Base-by-base conservation (phyloP, 1,140 invertebrate genomes). In the Drosophila paulistorum region DNA sequence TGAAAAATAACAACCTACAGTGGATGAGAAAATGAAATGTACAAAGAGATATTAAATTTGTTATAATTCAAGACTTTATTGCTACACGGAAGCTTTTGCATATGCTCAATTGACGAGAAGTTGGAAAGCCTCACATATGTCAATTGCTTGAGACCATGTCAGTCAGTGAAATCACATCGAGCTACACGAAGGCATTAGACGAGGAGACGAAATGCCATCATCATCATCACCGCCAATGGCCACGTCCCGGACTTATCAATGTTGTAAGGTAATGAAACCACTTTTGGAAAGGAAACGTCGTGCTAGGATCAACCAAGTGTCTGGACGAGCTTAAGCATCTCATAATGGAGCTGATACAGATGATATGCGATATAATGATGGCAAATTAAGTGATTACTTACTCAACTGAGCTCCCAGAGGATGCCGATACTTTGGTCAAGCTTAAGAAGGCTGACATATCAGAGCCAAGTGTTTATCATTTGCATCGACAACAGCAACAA, bases 401-500 rank as follows among this genome's bases (percentile, higher is more conserved):
- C 30, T 30, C 30, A 30, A 30, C 30, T 30, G 30, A 1, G 14
- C 17, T 11, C 4, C 58, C 59, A 2, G n/a, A 91, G 76, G 95
- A 96, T 87, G 94, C 94, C 41, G 95, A 96, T 90, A 95, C 96
- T 82, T 93, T 96, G 70, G 95, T 95, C 82, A 97, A 97, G 92
- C 91, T 97, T 83, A 97, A 98, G 92, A 98, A 97, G 92, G 97
- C 97, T n/a, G 97, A 97, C 86, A 97, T 97, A 83, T 93, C 98
- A 73, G 97, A 98, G 90, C 93, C 97, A 92, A 97, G 97, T 1
- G 96, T 97, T 33, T 95, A 96, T 74, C 96, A 97, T 92, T 92
- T 98, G 57, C 79, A 95, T 94, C 58, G 54, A 79, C 91, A 96
- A 7, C 95, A 95, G 77, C 3, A 26, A 26, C 4, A 26, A 26